Base-by-base conservation (phyloP, 2,888 invertebrate species). In the Platycnemis pennipes region DNA sequence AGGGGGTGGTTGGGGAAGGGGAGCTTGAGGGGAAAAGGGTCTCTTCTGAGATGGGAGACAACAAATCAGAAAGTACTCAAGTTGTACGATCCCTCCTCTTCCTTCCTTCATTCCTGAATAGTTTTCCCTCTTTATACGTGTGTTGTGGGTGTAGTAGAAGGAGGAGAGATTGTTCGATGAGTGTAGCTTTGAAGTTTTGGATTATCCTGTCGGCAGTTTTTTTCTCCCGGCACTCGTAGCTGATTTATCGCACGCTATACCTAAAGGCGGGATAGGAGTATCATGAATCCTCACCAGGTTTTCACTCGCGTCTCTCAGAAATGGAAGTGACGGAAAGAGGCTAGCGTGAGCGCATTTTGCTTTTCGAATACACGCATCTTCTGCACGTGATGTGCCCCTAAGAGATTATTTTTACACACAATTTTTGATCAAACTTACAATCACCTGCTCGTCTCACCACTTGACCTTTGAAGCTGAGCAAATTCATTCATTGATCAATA, bases 11-110 rank as follows among this genome's bases (percentile, higher is more conserved):
- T 63, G 22, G 77, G 26, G 77, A 37, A 13, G 16, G 77, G 77
- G 7, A 13, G 19, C 8, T 8, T 31, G 31, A 13, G 8, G 45
- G 8, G 44, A 46, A 46, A 31, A 26, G 11, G 8, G 22, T 46
- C 26, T 11, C 13, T 26, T 45, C n/a, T 44, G 26, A 45, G 87
- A 87, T 45, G 87, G 87, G 26, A n/a, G 46, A 45, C 87, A 87
- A 87, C 87, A 87, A 87, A 87, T 87, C 87, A 87, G 46, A 87
- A 46, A 87, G 44, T 87, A 87, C 26, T 87, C 87, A 45, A 45
- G 45, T 77, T 77, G 3, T 37, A 22, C 77, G 26, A 31, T 31
- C 37, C 13, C n/a, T 4, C 22, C 22, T 87, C 46, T 87, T 45
- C 46, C 26, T 42, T 42, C 5, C 1, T 22, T 13, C 5, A n/a